phyloP scores from a whole-genome alignment of 2,888 invertebrate genomes.

The Dysmachus trigonus region DNA sequence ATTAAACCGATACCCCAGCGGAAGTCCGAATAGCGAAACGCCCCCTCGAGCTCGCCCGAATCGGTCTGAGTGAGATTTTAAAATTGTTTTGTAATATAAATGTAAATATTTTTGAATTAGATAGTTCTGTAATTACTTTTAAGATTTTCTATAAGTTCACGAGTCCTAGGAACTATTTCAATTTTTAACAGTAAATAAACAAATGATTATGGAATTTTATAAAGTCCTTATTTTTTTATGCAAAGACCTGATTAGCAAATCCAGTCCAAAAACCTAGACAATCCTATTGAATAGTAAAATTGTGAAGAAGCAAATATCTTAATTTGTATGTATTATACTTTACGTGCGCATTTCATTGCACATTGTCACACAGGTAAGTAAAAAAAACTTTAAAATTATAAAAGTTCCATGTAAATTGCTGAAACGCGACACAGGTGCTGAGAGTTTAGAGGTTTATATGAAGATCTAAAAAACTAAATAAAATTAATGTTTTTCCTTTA shows the following conservation, averaged over 20 bases:
- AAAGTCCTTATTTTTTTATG: not conserved
- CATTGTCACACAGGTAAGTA: too few relatives aligned
- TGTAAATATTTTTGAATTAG: not conserved
- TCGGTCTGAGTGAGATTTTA: not conserved
- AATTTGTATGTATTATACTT: too few relatives aligned
- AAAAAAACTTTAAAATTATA: too few relatives aligned
- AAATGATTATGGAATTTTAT: not conserved
- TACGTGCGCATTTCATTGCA: too few relatives aligned
- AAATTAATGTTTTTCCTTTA: too few relatives aligned
- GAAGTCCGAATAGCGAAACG: not conserved
- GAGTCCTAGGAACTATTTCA: not conserved
- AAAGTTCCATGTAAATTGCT: too few relatives aligned
- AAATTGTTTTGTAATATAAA: not conserved
- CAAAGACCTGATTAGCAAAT: too few relatives aligned
- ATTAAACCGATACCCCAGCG: constrained; percentile 68
- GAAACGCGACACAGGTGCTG: too few relatives aligned
- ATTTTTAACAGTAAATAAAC: not conserved
- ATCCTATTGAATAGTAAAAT: not conserved
- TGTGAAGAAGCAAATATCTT: too few relatives aligned
- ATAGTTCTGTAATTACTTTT: not conserved
- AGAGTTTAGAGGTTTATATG: too few relatives aligned
- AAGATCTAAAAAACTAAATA: too few relatives aligned
- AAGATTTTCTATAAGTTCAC: not conserved
- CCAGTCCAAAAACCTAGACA: too few relatives aligned
- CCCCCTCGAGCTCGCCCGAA: not conserved